These are phyloP conservation scores for Tridacna gigas DNA, from an alignment of 2,888 invertebrate genomes.

Conservation along the genomic window DNA sequence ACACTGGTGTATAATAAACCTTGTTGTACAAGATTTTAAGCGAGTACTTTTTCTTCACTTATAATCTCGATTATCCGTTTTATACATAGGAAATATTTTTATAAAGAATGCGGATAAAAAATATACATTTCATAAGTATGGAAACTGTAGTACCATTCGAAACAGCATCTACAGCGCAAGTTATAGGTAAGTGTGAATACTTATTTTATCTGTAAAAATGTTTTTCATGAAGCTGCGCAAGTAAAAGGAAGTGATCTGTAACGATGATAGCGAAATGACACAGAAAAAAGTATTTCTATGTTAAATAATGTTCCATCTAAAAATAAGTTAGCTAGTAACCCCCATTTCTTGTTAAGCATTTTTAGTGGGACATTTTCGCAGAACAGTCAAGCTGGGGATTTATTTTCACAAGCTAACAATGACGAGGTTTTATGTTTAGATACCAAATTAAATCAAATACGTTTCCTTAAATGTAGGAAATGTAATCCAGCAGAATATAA, in stretches of 20 bases:
- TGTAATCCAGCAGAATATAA: constrained; percentile 23
- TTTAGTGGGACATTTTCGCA: constrained; percentile 43
- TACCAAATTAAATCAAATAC: constrained; percentile 32
- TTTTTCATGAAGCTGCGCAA: background rate
- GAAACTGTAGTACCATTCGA: constrained; percentile 39
- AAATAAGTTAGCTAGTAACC: too few relatives aligned
- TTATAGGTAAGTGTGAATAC: constrained; percentile 36
- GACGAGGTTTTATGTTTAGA: background rate
- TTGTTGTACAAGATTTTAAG: background rate
- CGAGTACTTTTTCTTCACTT: background rate
- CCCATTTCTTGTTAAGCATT: constrained; percentile 30
- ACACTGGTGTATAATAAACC: too few relatives aligned
- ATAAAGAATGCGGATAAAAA: background rate
- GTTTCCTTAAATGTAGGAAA: constrained; percentile 26
- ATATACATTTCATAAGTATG: constrained; percentile 23
- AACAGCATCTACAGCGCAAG: constrained; percentile 44
- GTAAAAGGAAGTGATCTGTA: too few relatives aligned
- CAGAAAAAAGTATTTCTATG: too few relatives aligned
- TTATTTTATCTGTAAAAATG: background rate
- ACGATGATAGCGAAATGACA: too few relatives aligned
- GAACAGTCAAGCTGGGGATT: too few relatives aligned
- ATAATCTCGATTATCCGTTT: background rate
- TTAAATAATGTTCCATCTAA: too few relatives aligned
- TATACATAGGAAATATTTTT: background rate
- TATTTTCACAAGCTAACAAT: too few relatives aligned